These are phyloP conservation scores for Cistogaster globosa DNA, from an alignment of 2,888 invertebrate genomes.

Conservation along the genomic window DNA sequence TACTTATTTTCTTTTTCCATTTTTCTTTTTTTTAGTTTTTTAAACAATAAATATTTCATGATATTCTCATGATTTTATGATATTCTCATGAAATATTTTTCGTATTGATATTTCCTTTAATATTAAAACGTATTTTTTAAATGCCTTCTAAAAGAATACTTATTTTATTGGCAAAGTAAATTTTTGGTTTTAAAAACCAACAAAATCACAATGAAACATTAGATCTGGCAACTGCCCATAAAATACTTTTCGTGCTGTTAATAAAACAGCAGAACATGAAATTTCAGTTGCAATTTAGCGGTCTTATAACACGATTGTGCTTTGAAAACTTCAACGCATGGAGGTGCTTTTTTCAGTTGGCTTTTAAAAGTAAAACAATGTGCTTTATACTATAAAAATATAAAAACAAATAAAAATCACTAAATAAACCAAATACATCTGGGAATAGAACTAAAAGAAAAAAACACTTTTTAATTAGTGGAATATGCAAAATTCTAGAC, in stretches of 20 bases:
- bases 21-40: no score
- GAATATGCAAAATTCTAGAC: constrained; percentile 46
- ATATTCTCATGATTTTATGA: no score
- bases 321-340: constrained; percentile 15
- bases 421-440: constrained; percentile 29
- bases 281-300: constrained; percentile 66
- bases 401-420: constrained; percentile 56
- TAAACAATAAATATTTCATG: no score
- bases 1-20: no score
- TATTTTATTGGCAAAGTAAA: no score
- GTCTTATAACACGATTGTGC: constrained; percentile 60
- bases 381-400: constrained; percentile 41
- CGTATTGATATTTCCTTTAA: no score
- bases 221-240: no score
- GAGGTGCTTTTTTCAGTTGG: constrained; percentile 12
- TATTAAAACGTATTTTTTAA: no score
- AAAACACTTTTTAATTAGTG: constrained; percentile 1
- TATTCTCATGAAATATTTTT: no score
- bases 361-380: constrained; percentile 54
- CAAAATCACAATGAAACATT: no score
- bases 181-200: no score
- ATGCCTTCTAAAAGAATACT: no score
- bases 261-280: constrained; percentile 32
- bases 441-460: constrained; percentile 1
- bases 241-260: background rate